These are phyloP conservation scores for Sitta carolinensis DNA, from an alignment of 2,797 vertebrate species.

Conservation along the genomic window DNA sequence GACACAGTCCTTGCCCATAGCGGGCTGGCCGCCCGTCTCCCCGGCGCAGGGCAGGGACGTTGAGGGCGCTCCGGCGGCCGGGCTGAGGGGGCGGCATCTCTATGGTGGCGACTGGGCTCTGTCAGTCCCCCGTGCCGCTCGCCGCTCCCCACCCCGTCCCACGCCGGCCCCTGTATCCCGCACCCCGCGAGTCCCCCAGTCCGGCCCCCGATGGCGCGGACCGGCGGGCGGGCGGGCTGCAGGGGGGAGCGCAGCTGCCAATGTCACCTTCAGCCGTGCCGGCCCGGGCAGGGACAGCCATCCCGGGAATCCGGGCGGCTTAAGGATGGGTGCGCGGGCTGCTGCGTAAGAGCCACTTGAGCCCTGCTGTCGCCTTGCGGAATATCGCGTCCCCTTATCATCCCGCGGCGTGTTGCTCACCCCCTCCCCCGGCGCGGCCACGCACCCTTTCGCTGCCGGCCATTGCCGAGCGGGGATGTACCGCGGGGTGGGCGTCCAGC, in stretches of 20 bases:
- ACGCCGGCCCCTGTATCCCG: neutral
- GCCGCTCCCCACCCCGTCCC: neutral
- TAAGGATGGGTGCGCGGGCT: conserved; percentile 49
- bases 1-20: neutral
- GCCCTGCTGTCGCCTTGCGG: conserved; percentile 57
- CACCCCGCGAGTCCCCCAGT: neutral
- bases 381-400: conserved; percentile 61
- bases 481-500: neutral
- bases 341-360: conserved; percentile 69
- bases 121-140: neutral
- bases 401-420: neutral
- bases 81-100: neutral
- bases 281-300: conserved; percentile 45
- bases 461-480: neutral
- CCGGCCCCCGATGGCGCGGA: neutral
- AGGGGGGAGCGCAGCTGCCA: conserved; percentile 23
- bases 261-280: conserved; percentile 58
- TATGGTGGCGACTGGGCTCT: neutral
- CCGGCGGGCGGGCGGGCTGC: neutral
- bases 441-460: conserved; percentile 39
- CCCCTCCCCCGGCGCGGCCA: neutral
- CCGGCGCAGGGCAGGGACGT: neutral
- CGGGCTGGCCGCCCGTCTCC: neutral
- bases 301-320: conserved; percentile 60
- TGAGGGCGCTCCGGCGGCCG: neutral